Base-by-base conservation (phyloP, 2,797 vertebrate genomes). In the Poliocrania exsul region DNA sequence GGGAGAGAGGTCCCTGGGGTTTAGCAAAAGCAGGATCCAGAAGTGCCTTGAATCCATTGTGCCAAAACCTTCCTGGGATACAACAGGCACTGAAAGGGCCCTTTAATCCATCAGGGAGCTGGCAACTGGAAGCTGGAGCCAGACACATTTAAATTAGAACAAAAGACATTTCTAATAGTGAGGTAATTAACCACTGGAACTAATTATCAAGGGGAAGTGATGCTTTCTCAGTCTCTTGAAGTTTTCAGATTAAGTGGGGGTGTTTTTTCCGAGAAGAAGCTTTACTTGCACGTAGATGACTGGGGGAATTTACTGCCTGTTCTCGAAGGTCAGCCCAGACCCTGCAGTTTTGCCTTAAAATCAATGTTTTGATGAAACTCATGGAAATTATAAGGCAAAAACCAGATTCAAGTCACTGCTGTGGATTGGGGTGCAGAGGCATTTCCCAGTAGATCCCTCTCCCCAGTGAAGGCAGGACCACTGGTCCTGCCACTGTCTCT, bases 131-230 rank as follows among this genome's bases (percentile, higher is more conserved):
- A 83, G 80, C 82, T 0, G 0, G 82, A 94, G 93, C 96, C 92
- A 94, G 93, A 21, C 80, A 46, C 53, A 57, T 73, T 93, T 85
- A 67, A 83, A 94, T 74, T 51, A 83, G 92, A 93, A 91, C 92
- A 96, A 90, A 91, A 75, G 82, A 64, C 80, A 62, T 81, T 86
- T 91, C 85, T 92, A 86, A 88, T 16, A 61, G 88, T 16, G 75
- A 95, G 40, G 88, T 78, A 95, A 95, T 96, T 95, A 95, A 88
- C 72, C 49, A 65, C 82, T 93, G 92, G 90, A 91, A 95, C 72
- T 13, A 90, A 90, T 83, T 71, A 51, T 73, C 75, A 62, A 60
- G 82, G 90, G 92, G 80, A 93, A 86, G 90, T 61, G 80, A 56
- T 81, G 66, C 53, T 86, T 84, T 78, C 91, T 90, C 53, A 47